Base-by-base conservation (phyloP, 2,113 vertebrate species). In the Andinoacara biseriatus region DNA sequence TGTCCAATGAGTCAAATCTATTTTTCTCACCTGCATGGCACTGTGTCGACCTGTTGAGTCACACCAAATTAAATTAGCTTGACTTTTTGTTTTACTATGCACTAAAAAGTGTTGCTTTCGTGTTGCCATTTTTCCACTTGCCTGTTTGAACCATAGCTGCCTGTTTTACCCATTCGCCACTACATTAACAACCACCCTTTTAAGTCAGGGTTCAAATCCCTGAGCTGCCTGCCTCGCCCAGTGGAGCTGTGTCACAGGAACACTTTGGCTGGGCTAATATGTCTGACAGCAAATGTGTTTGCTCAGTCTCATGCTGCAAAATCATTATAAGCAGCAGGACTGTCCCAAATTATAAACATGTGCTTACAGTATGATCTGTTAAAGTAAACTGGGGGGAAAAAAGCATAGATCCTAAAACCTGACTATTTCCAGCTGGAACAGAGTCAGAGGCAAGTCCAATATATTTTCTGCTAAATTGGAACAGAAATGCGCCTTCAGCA, bases 381-480 rank as follows among this genome's bases (percentile, higher is more conserved):
- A 94, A 94, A 93, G 90, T 93, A 92, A 94, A 94, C 92, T 84
- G 81, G 74, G 77, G 62, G 65, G 56, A 22, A 61, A 85, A 85
- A 92, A 90, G 74, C 84, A 31, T 84, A 89, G 87, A 93, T 91
- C 91, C 84, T 87, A 91, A 91, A 94, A 93, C 80, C 81, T 93
- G 94, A 95, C 89, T 89, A 81, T 93, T 95, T 95, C 94, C 94
- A 96, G 93, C 94, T 95, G 95, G 88, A 86, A 93, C 88, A 76
- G 86, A 92, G 86, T 92, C 62, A 15, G 74, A 89, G 88, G 90
- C 85, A 85, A 91, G 85, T 92, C 90, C 91, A 90, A 92, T 91
- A 94, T 92, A 95, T 94, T 95, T 95, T 94, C 90, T 90, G 90
- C 92, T 93, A 93, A 94, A 95, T 92, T 93, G 90, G 91, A 94